phyloP scores from a whole-genome alignment of 2,888 invertebrate genomes.

The Ophioninae sp. region DNA sequence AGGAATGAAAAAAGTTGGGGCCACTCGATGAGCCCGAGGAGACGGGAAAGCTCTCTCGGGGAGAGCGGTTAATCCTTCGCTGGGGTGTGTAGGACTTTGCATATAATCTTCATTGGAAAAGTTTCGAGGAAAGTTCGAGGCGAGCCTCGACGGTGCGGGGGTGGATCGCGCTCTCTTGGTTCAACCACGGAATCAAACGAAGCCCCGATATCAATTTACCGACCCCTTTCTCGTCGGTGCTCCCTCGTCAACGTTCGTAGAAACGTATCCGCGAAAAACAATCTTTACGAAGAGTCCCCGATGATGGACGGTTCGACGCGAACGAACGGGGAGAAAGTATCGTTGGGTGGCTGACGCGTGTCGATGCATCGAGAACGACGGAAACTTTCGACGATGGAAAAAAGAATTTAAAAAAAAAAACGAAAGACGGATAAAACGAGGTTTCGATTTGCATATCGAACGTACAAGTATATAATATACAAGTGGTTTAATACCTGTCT shows the following conservation, averaged over 20 bases:
- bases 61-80: slow-evolving; percentile 73
- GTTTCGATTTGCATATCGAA: slow-evolving; percentile 41
- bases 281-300: not conserved
- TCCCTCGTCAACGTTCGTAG: not conserved
- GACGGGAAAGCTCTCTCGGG: slow-evolving; percentile 78
- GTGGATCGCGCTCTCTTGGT: not conserved
- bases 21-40: slow-evolving; percentile 64
- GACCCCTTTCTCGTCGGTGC: not conserved
- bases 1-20: slow-evolving; percentile 62
- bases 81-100: slow-evolving; percentile 53
- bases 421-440: slow-evolving; percentile 42
- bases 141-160: slow-evolving; percentile 58
- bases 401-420: not conserved
- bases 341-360: not conserved
- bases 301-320: no score
- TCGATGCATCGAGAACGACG: not conserved
- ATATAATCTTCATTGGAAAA: slow-evolving; percentile 81
- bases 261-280: not conserved
- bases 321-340: not conserved
- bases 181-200: not conserved
- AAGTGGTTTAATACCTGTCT: slow-evolving; percentile 56
- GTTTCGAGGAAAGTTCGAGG: slow-evolving; percentile 69
- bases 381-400: slow-evolving; percentile 22
- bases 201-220: not conserved
- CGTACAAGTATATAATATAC: slow-evolving; percentile 21